Conservation (phyloP, 64 coral and sea anemone species). For the Hydrozoanthus tunicans region DNA sequence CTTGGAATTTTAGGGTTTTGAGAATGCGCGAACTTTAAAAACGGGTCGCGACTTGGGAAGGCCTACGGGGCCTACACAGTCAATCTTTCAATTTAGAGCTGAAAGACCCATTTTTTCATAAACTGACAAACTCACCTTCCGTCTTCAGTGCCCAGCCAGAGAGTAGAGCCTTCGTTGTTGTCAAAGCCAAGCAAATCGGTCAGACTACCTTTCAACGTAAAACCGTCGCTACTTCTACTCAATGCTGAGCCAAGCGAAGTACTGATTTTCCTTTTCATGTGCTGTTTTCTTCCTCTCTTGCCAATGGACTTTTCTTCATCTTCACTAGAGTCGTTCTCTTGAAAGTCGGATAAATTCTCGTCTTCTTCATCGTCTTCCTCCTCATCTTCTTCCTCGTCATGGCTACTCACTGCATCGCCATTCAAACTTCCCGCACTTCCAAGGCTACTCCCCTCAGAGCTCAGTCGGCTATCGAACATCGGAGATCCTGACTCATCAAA, state of each 20-base stretch:
- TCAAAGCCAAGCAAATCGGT: conserved; percentile 78
- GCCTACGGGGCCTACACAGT: no score
- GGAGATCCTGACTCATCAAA: conserved; percentile 73
- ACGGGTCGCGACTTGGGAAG: no score
- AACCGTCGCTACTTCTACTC: conserved; percentile 43
- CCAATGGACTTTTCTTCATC: conserved; percentile 74
- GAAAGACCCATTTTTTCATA: not conserved
- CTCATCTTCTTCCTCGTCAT: conserved; percentile 67
- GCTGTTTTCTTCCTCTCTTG: conserved; percentile 75
- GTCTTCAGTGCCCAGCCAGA: conserved; percentile 98
- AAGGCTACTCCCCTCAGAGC: conserved; percentile 94
- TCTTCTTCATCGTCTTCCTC: conserved; percentile 67
- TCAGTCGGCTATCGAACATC: conserved; percentile 87
- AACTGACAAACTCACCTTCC: conserved; percentile 68
- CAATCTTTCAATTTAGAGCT: not conserved
- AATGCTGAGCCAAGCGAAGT: conserved; percentile 39
- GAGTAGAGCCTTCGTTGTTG: conserved; percentile 73
- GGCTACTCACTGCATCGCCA: conserved; percentile 74
- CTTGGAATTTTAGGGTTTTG: no score
- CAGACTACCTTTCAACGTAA: conserved; percentile 66
- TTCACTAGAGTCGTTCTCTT: conserved; percentile 81
- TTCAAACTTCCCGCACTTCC: conserved; percentile 76
- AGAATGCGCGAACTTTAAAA: no score
- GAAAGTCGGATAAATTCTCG: conserved; percentile 72
- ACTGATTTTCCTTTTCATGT: conserved; percentile 66